Evolutionary conservation across 2,888 invertebrate genomes (phyloP), one percentile per base, ranked within the genome.

Genomic region (Alloplasta piceator): DNA sequence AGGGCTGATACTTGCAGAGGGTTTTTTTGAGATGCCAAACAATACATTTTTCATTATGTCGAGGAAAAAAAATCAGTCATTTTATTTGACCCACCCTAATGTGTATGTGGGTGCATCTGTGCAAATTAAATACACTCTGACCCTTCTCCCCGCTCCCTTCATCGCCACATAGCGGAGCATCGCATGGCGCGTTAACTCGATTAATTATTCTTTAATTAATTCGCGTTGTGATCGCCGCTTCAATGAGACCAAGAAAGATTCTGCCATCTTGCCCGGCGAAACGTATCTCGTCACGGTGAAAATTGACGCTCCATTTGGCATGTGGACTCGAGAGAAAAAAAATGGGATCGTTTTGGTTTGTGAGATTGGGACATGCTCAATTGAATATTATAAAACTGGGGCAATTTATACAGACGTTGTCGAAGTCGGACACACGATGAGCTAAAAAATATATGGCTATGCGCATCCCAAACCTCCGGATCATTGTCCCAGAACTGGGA

Each of bases 141-240:
- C 41, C 73, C 63, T 39, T 56, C 26, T 52, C 26, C 46, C 14
- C 39, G 7, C 26, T 26, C 58, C 12, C 9, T 50, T 14, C 26
- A 16, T n/a, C n/a, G n/a, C n/a, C 26, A 26, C 3, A 26, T 5
- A 16, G 16, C 41, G 43, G 36, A 38, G 55, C 55, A 60, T 73
- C 60, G 48, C 73, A 67, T 16, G 66, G 70, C 52, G 61, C 38
- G 74, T 67, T 66, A 81, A 78, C 60, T 78, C 74, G 55, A 78
- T 81, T 81, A 78, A 75, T 75, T 74, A 52, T 71, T 78, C 38
- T 36, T 68, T 60, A 60, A 78, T 78, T 78, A 66, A 71, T 71
- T 78, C 50, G 66, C 74, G 48, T 70, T 60, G 36, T 46, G 71
- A 64, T 50, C 56, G 52, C 58, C 56, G 16, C 68, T 60, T 58